Percentiles rank a stretch among this genome's conserved stretches.
These are phyloP conservation scores for Bombyx mandarina DNA, from an alignment of 1,140 invertebrate genomes.

Conservation along the genomic window DNA sequence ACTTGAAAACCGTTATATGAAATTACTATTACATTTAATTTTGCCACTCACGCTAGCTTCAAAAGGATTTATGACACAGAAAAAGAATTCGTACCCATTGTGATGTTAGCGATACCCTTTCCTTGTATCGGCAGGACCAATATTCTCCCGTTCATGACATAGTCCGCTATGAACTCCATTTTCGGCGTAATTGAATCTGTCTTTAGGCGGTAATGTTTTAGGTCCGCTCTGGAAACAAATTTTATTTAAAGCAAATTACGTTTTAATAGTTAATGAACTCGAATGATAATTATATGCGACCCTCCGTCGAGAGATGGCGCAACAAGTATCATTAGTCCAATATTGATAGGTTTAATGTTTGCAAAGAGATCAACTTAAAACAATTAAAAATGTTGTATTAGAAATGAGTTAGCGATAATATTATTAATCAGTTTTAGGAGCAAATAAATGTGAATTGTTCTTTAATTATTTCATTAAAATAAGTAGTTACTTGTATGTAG, in stretches of 20 bases:
- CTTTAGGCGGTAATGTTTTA: slow-evolving; percentile 52
- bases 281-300: too few species aligned
- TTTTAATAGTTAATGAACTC: too few species aligned
- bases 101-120: slow-evolving; percentile 77
- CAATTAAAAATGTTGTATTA: too few species aligned
- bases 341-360: too few species aligned
- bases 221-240: slow-evolving; percentile 49
- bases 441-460: too few species aligned
- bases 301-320: too few species aligned
- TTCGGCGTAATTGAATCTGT: slow-evolving; percentile 63
- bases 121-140: slow-evolving; percentile 80
- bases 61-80: not conserved
- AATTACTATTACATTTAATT: not conserved
- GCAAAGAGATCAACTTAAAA: too few species aligned
- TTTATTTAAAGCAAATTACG: too few species aligned
- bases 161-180: slow-evolving; percentile 76
- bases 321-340: too few species aligned
- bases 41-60: not conserved
- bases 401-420: too few species aligned
- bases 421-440: too few species aligned
- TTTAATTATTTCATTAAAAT: slow-evolving; percentile 1
- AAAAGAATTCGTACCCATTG: slow-evolving; percentile 66
- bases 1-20: not conserved
- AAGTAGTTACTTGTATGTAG: slow-evolving; percentile 61
- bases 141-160: slow-evolving; percentile 78